phyloP scores from a whole-genome alignment of 1,140 invertebrate species.

The Sycobia sp. region DNA sequence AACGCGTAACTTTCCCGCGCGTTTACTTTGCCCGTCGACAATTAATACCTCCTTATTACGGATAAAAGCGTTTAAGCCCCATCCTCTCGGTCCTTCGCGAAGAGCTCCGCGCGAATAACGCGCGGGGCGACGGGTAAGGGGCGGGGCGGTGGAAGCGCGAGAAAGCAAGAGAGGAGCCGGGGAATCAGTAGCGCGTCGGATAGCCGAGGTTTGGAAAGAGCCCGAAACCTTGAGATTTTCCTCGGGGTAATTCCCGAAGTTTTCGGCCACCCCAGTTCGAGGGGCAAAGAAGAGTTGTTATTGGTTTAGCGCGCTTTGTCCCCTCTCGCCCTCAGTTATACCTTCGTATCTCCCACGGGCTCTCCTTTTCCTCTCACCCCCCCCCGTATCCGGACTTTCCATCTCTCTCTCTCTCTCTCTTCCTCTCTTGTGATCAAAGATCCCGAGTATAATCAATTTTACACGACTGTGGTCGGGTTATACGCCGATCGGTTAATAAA shows the following conservation, averaged over 20 bases:
- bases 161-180: slow-evolving; percentile 1
- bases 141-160: too few relatives aligned
- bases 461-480: slow-evolving; percentile 17
- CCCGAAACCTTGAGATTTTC: slow-evolving; percentile 22
- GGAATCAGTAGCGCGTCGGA: too few relatives aligned
- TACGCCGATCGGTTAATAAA: slow-evolving; percentile 23
- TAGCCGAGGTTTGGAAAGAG: not conserved
- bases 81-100: too few relatives aligned
- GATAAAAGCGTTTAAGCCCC: too few relatives aligned
- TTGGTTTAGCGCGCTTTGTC: slow-evolving; percentile 30
- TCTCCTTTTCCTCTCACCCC: not conserved
- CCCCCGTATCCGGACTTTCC: not conserved
- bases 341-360: too few relatives aligned
- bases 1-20: not conserved
- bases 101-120: too few relatives aligned
- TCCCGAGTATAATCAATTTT: slow-evolving; percentile 45
- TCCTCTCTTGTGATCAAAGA: slow-evolving; percentile 41
- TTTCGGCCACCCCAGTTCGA: slow-evolving; percentile 23
- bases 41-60: slow-evolving; percentile 23
- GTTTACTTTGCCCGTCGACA: not conserved
- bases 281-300: slow-evolving; percentile 33
- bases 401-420: slow-evolving; percentile 11
- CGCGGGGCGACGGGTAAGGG: too few relatives aligned
- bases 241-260: slow-evolving; percentile 27
- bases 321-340: slow-evolving; percentile 10